phyloP scores from a whole-genome alignment of 2,113 vertebrate genomes.

The Tachuris rubrigastra region DNA sequence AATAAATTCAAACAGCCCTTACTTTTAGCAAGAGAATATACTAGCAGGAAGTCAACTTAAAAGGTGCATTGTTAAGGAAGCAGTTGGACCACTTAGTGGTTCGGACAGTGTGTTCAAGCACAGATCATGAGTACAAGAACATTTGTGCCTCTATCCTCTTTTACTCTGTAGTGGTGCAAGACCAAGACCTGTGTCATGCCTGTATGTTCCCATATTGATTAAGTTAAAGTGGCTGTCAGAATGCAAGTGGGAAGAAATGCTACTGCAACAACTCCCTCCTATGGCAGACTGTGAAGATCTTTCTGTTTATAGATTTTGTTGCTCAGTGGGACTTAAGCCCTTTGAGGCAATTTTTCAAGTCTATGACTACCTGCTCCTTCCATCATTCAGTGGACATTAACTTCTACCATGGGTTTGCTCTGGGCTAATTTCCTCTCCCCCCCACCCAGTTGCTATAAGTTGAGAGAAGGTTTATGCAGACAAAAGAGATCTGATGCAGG shows the following conservation, averaged over 20 bases:
- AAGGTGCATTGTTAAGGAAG: not conserved
- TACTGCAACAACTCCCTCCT: slow-evolving; percentile 19
- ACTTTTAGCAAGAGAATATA: not conserved
- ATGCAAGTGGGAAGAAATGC: not conserved
- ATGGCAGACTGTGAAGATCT: not conserved
- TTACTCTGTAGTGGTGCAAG: not conserved
- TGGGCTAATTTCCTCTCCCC: no score
- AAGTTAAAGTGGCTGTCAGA: not conserved
- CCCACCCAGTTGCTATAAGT: no score
- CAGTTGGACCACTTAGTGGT: not conserved
- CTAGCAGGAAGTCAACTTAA: not conserved
- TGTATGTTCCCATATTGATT: not conserved
- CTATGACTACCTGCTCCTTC: not conserved
- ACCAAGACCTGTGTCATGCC: not conserved
- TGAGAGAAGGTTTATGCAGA: no score
- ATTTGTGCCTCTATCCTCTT: not conserved
- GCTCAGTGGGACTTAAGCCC: not conserved
- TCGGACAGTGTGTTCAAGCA: not conserved
- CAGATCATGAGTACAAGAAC: not conserved
- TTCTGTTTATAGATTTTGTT: not conserved
- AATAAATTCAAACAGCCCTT: not conserved
- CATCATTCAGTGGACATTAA: not conserved
- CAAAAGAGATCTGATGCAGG: no score
- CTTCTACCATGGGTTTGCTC: no score
- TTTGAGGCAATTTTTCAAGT: not conserved